Conservation (phyloP, 2,113 vertebrate species). For the Lamprotornis superbus region DNA sequence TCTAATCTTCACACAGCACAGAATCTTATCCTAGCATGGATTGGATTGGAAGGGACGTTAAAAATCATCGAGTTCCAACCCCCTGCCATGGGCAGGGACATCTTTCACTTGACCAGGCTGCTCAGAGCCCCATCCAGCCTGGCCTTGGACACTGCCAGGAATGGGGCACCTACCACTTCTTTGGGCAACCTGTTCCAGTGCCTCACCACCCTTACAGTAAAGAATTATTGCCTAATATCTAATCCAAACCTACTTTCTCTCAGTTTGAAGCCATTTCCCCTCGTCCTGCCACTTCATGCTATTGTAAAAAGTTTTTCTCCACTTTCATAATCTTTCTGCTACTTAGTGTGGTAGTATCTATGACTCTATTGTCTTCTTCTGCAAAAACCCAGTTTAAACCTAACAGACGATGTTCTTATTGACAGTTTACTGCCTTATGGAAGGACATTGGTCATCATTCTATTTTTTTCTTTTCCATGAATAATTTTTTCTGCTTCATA, state of each 20-base stretch:
- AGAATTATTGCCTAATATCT: background rate
- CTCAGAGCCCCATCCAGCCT: background rate
- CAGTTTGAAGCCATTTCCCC: background rate
- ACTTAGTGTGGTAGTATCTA: background rate
- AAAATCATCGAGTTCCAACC: background rate
- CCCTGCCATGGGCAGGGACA: background rate
- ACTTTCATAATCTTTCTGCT: background rate
- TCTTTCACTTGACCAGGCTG: background rate
- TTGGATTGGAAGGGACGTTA: background rate
- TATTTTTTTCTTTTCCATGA: background rate
- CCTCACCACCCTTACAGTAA: background rate
- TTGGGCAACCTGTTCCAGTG: background rate
- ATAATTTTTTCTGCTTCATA: background rate
- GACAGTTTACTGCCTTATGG: background rate
- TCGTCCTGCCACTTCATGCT: background rate
- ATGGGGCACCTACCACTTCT: background rate
- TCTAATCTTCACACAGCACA: background rate
- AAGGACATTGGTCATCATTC: background rate
- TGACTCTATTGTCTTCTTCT: background rate
- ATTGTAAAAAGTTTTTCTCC: background rate
- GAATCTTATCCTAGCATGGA: background rate
- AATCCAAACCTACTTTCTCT: background rate
- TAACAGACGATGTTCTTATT: background rate
- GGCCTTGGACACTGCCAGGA: background rate
- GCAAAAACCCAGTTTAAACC: background rate